Base-by-base conservation (phyloP, 2,113 vertebrate species). In the Andinoacara biseriatus region DNA sequence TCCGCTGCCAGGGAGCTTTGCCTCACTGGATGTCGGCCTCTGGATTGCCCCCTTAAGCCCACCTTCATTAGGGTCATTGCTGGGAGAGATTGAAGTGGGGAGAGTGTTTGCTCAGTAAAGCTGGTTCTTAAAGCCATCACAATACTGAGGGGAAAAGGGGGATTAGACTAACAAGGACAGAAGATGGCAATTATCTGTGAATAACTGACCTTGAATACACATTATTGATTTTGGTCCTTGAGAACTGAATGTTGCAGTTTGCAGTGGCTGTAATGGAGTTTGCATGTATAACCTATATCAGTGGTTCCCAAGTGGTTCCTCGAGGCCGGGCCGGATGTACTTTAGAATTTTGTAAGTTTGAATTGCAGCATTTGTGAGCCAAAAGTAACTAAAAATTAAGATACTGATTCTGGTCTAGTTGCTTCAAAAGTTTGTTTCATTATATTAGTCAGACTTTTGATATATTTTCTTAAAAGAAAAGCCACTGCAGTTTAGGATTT, bases 31-130 rank as follows among this genome's bases (percentile, higher is more conserved):
- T 46, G 62, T 60, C 54, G 74, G 59, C 62, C 61, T 77, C 58
- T 22, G 75, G 81, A 59, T 77, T 58, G 79, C 74, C 62, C 81
- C 24, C 61, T 78, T 91, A 90, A 94, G 83, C 81, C 83, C 33
- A 60, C 17, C 3, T 81, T 93, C 83, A 89, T 90, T 85, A 85
- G 75, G 52, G 80, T 87, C 74, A 69, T 33, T 5, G 57, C 75
- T 18, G 52, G 61, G 57, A 40, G 26, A 57, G 85, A 60, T 49
- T 86, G 74, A 82, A 31, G 74, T 46, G 54, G 8, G 52, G 56
- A 62, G 58, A 26, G n/a, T 88, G 74, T 92, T 89, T 93, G 78
- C 58, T 85, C 17, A 8, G 7, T 49, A 56, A 65, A 60, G 74
- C 63, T 40, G 9, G 14, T 58, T 54, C 62, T 60, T 72, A 54